A percentile compares a stretch with the other conserved stretches of the same genome.
Conservation (phyloP, 2,113 vertebrate species). For the Xenopus tropicalis region DNA sequence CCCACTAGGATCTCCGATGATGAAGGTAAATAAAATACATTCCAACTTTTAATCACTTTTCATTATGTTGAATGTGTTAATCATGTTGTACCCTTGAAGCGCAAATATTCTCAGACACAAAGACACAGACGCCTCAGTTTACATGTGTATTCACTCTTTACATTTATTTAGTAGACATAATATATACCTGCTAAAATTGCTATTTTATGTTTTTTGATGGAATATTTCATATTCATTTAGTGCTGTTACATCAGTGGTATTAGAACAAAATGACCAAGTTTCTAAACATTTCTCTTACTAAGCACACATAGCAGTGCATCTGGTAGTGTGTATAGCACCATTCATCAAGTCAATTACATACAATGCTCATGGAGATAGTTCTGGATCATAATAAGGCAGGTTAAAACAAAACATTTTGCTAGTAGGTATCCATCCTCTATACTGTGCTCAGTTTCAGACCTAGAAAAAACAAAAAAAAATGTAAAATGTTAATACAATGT, state of each 20-base stretch:
- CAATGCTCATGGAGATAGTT: no score
- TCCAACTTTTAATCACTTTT: no score
- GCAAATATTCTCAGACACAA: no score
- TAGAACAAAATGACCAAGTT: neutral
- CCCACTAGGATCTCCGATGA: no score
- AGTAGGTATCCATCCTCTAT: no score
- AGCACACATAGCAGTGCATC: neutral
- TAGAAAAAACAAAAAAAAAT: neutral
- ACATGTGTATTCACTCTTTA: neutral
- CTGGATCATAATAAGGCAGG: conserved; percentile 6
- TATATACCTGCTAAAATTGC: conserved; percentile 18
- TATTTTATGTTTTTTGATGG: neutral
- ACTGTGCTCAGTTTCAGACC: no score
- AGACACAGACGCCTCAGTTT: no score
- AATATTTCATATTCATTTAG: neutral
- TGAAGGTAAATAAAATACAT: no score
- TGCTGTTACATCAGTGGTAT: conserved; percentile 8
- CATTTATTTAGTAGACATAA: conserved; percentile 32
- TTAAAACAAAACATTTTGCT: neutral
- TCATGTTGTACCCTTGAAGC: no score
- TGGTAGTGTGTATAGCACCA: neutral
- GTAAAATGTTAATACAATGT: no score
- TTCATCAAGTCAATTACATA: neutral
- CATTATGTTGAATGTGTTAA: no score
- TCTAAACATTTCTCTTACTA: neutral